These are phyloP conservation scores for Microctenopoma lineatum DNA, from an alignment of 2,797 vertebrate species.

Conservation along the genomic window DNA sequence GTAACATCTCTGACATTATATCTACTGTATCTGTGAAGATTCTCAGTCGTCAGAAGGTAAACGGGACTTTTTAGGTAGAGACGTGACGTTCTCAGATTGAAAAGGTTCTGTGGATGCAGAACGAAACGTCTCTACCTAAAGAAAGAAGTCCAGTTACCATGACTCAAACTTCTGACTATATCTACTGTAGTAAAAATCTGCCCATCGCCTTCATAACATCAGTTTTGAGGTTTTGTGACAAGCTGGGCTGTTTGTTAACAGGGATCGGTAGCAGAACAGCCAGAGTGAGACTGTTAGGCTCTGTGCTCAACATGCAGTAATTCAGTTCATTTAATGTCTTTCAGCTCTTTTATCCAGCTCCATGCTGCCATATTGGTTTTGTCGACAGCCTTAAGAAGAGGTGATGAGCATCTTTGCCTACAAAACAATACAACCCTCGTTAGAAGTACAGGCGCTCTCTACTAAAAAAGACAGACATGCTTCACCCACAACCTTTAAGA, in stretches of 20 bases:
- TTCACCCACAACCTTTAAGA: conserved; percentile 59
- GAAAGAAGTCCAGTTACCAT: too few species aligned
- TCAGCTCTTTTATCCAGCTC: conserved; percentile 53
- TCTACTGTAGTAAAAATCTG: conserved; percentile 36
- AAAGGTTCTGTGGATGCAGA: too few species aligned
- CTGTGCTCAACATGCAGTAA: conserved; percentile 40
- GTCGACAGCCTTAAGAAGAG: conserved; percentile 59
- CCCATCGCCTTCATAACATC: conserved; percentile 40
- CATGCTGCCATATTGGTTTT: conserved; percentile 65
- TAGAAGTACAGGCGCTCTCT: conserved; percentile 34
- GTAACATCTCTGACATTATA: conserved; percentile 24
- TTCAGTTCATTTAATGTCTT: conserved; percentile 22
- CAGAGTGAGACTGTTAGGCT: conserved; percentile 55
- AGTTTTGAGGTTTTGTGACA: conserved; percentile 37
- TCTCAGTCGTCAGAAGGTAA: too few species aligned
- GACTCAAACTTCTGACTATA: not conserved
- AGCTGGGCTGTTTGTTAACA: conserved; percentile 47
- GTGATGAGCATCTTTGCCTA: conserved; percentile 15
- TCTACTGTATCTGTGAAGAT: not conserved
- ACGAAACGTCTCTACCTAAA: too few species aligned
- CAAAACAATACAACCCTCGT: conserved; percentile 11
- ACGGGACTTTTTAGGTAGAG: too few species aligned
- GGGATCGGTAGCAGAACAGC: conserved; percentile 58
- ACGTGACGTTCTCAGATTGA: too few species aligned
- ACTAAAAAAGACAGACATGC: conserved; percentile 52